Percentiles rank a stretch among this genome's conserved stretches.
Conservation (phyloP, 2,797 vertebrate species). For the Poecilia picta region DNA sequence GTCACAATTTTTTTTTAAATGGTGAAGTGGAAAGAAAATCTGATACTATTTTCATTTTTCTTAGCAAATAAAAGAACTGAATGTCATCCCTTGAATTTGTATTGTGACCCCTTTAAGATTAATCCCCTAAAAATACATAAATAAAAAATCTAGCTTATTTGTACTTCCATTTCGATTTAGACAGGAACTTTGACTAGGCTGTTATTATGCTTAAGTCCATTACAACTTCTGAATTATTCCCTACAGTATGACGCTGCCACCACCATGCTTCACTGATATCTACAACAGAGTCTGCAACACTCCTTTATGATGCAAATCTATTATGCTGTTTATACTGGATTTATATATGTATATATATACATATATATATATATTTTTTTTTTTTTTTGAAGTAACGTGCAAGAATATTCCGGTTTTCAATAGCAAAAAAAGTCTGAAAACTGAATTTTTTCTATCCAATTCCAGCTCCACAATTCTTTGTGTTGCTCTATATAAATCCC, state of each 20-base stretch:
- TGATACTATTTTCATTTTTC: not conserved
- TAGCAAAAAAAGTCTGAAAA: not conserved
- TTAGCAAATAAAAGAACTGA: not conserved
- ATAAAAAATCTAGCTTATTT: not conserved
- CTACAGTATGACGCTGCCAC: not conserved
- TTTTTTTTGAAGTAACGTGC: not conserved
- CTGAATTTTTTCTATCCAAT: not conserved
- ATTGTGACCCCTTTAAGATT: not conserved
- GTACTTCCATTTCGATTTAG: not conserved
- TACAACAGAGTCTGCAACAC: not conserved
- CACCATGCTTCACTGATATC: not conserved
- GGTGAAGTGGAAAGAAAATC: not conserved
- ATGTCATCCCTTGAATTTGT: not conserved
- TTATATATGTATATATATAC: no score
- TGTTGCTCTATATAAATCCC: not conserved
- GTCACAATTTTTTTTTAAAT: not conserved
- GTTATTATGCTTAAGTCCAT: not conserved
- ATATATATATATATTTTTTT: not conserved
- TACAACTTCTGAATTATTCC: not conserved
- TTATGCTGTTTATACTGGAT: not conserved
- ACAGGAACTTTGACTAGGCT: not conserved
- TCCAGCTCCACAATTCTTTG: not conserved
- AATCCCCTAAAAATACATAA: not conserved
- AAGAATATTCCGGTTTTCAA: not conserved
- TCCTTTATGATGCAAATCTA: not conserved